Base-by-base conservation (phyloP, 2,888 invertebrate genomes). In the Orchestes rusci region DNA sequence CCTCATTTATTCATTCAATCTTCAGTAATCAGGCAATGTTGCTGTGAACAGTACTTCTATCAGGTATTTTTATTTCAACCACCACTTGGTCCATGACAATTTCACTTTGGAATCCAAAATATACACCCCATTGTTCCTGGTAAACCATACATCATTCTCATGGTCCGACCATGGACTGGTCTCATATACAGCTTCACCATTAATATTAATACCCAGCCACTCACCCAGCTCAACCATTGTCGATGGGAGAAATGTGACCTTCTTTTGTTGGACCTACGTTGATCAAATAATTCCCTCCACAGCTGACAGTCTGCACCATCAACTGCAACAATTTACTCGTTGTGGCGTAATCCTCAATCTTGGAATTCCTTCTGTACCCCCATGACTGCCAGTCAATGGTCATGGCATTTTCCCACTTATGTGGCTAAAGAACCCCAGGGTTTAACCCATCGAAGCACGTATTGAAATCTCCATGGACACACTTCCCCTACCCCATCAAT, bases 351-450 rank as follows among this genome's bases (percentile, higher is more conserved):
- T 90, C 83, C 4, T 70, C 61, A 0, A 89, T 56, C 2, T 70
- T 66, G 12, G 87, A 80, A 58, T 87, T 80, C 53, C 85, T 75
- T 31, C 89, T 71, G 61, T 78, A 90, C 0, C 92, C 93, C 92
- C 92, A 94, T 0, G 93, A 91, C 16, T 70, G 59, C 54, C 74
- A 77, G 61, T 96, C 95, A 30, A 96, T 71, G 0, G 95, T 92
- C 76, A 95, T 85, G 15, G 87, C 87, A 66, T 95, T 95, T 69
- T 96, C 96, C 93, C 93, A 97, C 69, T 97, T 97, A 59, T 89
- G 90, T 1, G 65, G 52, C 56, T 77, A 76, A 7, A 84, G 65
- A 13, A 39, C 16, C 15, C 84, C 84, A 58, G 86, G 84, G 69
- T 84, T 85, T 59, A 74, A 89, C 57, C 87, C 76, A 68, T 95